Percentiles rank a stretch among this genome's conserved stretches.
Evolutionary conservation across 2,113 vertebrate genomes (phyloP).

Genomic region (Tenebrosternarchus preto): DNA sequence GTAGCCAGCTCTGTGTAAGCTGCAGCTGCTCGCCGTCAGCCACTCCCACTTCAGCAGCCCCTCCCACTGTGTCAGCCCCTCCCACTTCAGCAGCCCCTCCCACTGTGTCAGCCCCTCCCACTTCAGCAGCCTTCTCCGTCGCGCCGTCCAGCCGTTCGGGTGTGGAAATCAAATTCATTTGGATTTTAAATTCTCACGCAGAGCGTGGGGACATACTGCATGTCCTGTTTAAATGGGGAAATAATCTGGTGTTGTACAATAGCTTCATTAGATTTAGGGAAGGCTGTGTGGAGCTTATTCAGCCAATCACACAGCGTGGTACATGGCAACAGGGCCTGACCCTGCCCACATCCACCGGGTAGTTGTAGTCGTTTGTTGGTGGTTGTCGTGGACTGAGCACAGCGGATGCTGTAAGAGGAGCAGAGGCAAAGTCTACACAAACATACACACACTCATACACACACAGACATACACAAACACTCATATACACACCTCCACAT

Average conservation of each 20-base stretch:
- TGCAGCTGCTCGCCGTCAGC: background rate
- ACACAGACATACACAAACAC: background rate
- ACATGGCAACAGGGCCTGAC: background rate
- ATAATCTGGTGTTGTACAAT: too few species aligned
- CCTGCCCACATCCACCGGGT: background rate
- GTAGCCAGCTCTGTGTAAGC: background rate
- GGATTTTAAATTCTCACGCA: too few species aligned
- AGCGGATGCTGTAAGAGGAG: conserved; percentile 39
- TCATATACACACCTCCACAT: conserved; percentile 12
- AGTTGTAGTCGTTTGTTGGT: conserved; percentile 16
- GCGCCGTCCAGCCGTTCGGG: too few species aligned
- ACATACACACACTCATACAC: background rate
- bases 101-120: too few species aligned
- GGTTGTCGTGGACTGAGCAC: conserved; percentile 43
- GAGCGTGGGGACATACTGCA: too few species aligned
- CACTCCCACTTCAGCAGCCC: too few species aligned
- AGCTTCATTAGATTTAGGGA: background rate
- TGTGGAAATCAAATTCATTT: too few species aligned
- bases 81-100: too few species aligned
- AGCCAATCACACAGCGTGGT: background rate
- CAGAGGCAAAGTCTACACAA: background rate
- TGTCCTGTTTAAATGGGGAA: too few species aligned
- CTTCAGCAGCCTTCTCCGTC: too few species aligned
- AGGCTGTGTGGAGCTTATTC: background rate
- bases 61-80: too few species aligned